These are phyloP conservation scores for Elgonia sp. DNA, from an alignment of 2,888 invertebrate genomes.

Conservation along the genomic window DNA sequence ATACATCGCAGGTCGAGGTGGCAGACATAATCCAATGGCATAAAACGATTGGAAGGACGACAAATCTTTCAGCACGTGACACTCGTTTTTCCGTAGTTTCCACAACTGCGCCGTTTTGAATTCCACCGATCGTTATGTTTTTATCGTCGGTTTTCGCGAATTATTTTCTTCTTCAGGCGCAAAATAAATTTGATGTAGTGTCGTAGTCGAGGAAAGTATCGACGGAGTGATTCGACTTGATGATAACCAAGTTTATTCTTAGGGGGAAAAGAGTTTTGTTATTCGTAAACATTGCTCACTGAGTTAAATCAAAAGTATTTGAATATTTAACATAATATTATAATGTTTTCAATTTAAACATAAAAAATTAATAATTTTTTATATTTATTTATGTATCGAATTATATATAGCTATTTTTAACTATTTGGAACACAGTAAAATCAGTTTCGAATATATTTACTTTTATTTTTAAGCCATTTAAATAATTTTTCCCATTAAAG, in stretches of 20 bases:
- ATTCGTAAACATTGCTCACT: too few species aligned
- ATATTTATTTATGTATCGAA: too few species aligned
- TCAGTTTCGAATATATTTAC: too few species aligned
- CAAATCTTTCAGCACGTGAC: constrained; percentile 55
- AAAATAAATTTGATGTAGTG: constrained; percentile 48
- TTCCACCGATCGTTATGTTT: constrained; percentile 41
- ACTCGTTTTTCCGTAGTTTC: constrained; percentile 31
- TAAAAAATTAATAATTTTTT: too few species aligned
- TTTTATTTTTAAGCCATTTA: too few species aligned
- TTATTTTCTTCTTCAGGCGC: constrained; percentile 26
- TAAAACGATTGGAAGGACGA: constrained; percentile 49
- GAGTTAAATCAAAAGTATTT: too few species aligned
- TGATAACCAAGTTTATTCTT: constrained; percentile 7
- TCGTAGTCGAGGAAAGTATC: constrained; percentile 3
- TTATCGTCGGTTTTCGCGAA: constrained; percentile 34
- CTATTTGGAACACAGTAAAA: too few species aligned
- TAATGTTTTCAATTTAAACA: too few species aligned
- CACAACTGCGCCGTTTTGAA: constrained; percentile 1
- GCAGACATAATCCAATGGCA: constrained; percentile 35
- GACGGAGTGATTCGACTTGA: constrained; percentile 2
- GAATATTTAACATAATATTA: too few species aligned
- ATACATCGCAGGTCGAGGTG: constrained; percentile 21
- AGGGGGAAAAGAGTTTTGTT: neutral
- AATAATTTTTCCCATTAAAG: too few species aligned
- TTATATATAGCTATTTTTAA: too few species aligned